Evolutionary conservation across 1,140 invertebrate genomes (phyloP).

Genomic region (Drosophila suzukii): DNA sequence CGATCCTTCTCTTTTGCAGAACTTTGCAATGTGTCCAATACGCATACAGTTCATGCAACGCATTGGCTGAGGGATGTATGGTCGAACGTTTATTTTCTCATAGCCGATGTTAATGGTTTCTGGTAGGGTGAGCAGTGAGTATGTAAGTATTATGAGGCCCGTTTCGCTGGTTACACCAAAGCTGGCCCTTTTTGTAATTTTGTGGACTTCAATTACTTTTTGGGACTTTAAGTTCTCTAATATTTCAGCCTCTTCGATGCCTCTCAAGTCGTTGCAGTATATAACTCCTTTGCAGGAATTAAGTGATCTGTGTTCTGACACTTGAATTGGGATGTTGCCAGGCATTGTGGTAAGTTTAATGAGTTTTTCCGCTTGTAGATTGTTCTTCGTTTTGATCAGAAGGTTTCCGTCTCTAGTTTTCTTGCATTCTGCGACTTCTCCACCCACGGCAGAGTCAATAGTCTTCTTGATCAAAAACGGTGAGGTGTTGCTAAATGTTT

Average conservation of each 20-base stretch:
- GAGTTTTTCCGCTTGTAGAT: not conserved
- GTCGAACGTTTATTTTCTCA: not conserved
- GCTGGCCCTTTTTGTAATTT: not conserved
- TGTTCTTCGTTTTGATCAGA: not conserved
- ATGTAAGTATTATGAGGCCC: slow-evolving; percentile 1
- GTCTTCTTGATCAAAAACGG: not conserved
- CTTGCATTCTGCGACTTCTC: not conserved
- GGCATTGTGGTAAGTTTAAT: not conserved
- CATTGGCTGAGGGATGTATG: not conserved
- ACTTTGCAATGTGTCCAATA: not conserved
- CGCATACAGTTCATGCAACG: not conserved
- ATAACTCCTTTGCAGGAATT: slow-evolving; percentile 2
- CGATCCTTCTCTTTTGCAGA: not conserved
- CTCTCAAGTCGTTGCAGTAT: slow-evolving; percentile 1
- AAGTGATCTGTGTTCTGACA: not conserved
- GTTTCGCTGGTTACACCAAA: not conserved
- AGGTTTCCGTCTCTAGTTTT: not conserved
- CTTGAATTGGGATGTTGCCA: not conserved
- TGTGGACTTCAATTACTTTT: not conserved
- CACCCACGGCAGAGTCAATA: not conserved
- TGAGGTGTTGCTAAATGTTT: too few species aligned
- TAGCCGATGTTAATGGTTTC: not conserved
- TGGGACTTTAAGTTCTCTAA: not conserved
- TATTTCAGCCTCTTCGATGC: slow-evolving; percentile 1
- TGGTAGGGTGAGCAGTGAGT: not conserved